Evolutionary conservation across 2,797 vertebrate genomes (phyloP).

Genomic region (Crenuchus spilurus): DNA sequence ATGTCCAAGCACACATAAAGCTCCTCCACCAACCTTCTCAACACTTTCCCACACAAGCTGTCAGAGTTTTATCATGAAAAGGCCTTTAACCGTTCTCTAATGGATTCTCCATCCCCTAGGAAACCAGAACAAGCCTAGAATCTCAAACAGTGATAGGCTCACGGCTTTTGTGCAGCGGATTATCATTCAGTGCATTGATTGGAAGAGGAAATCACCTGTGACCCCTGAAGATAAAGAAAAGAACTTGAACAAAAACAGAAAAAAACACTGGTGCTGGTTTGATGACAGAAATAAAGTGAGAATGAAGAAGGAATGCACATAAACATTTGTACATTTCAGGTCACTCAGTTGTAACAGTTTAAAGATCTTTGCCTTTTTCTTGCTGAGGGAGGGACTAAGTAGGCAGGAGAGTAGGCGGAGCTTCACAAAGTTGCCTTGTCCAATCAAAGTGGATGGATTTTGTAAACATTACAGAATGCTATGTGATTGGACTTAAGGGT

Average conservation of each 20-base stretch:
- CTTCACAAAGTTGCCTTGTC: background rate
- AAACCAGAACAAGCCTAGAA: constrained; percentile 9
- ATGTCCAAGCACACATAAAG: background rate
- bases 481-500: background rate
- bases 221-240: constrained; percentile 4
- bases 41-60: background rate
- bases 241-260: background rate
- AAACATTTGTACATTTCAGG: background rate
- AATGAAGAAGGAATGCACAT: background rate
- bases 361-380: too few relatives aligned
- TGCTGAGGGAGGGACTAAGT: background rate
- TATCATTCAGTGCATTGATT: background rate
- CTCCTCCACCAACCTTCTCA: too few relatives aligned
- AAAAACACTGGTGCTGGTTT: background rate
- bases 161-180: background rate
- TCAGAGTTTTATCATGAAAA: too few relatives aligned
- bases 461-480: constrained; percentile 6
- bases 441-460: background rate
- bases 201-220: constrained; percentile 6
- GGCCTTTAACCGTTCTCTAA: background rate
- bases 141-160: constrained; percentile 1
- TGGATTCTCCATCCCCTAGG: background rate
- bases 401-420: background rate
- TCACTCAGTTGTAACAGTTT: background rate
- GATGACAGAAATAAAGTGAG: too few relatives aligned